Evolutionary conservation across 2,113 vertebrate genomes (phyloP), one percentile per base, ranked within the genome.

Genomic region (Silurus meridionalis): DNA sequence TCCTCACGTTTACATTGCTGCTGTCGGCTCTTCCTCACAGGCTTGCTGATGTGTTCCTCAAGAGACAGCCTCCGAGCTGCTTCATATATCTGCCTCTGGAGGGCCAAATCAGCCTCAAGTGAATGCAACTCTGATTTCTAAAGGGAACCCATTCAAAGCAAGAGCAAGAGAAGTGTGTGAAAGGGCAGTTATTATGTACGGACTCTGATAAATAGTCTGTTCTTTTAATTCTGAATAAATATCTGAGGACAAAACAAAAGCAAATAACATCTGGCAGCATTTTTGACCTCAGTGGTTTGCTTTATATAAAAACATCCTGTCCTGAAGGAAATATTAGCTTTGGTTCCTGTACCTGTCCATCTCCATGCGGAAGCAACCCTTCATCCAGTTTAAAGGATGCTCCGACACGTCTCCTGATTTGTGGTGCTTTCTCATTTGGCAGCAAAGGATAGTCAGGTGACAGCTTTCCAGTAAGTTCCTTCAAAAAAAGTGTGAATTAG

Each of bases 401-500:
- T 37, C 98, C 97, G 0, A 98, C 95, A 87, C 97, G 96, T 69
- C 97, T 95, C 25, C 95, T 95, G 17, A 99, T 94, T 0, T 91
- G 95, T 1, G 97, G 98, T 6, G 90, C 94, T 77, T 96, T 96
- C 89, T 98, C 97, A 0, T 97, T 96, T 0, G 94, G 94, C 87
- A 94, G 94, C 88, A 98, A 91, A 19, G 98, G 97, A 88, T 96
- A 99, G 87, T 99, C 98, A 0, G 83, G 83, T 0, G 97, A 93
- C 88, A 99, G 87, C 28, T 92, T 87, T 50, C 98, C 98, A 0
- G 97, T 98, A 92, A 99, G 92, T 92, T 99, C 97, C 98, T 99
- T 91, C 53, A 2, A 85, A 88, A 52, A 11, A 3, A 6, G 50
- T 3, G 28, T 25, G 28, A 6, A 48, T 72, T 19, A 55, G 6